Base-by-base conservation (phyloP, 2,888 invertebrate species). In the Orthosia gothica region DNA sequence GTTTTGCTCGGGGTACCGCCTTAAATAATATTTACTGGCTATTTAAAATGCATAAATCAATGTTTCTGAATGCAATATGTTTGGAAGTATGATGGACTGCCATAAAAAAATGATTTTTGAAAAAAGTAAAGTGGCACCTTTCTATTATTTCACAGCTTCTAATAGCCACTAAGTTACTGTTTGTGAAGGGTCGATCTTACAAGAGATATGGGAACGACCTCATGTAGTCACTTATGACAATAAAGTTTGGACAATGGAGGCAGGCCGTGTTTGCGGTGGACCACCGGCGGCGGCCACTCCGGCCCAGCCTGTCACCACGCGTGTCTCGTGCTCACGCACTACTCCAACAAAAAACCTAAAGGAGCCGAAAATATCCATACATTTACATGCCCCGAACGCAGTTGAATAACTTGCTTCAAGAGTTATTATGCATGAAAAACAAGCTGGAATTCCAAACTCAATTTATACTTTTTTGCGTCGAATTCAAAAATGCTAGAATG, bases 201-300 rank as follows among this genome's bases (percentile, higher is more conserved):
- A 78, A 66, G 77, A 79, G 80, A 80, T 86, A 82, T 76, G 86
- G 69, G 65, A 81, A 78, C 83, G 80, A 76, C 79, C 89, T 88
- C 88, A 88, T 90, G 87, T 88, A 83, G 88, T 84, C 87, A 89
- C 88, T 89, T 90, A 90, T 88, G 92, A 92, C 92, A 92, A 92
- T 93, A 94, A 94, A 93, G 91, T 93, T 91, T 92, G 94, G 92
- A 95, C 94, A 94, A 93, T 93, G 91, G 89, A 76, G 82, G 88
- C 85, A 87, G 89, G 82, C 88, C 80, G 86, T 93, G 93, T 95
- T 95, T 94, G 94, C 92, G 91, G 92, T 88, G 89, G 95, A 94
- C 95, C 95, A 95, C 95, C 95, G 90, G 91, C 92, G 93, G 87
- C n/a, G 66, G 50, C 54, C 74, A 62, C 82, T 80, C 87, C 82